Evolutionary conservation across 2,113 vertebrate species (phyloP).

Genomic region (Cryptomyrus ogoouensis): DNA sequence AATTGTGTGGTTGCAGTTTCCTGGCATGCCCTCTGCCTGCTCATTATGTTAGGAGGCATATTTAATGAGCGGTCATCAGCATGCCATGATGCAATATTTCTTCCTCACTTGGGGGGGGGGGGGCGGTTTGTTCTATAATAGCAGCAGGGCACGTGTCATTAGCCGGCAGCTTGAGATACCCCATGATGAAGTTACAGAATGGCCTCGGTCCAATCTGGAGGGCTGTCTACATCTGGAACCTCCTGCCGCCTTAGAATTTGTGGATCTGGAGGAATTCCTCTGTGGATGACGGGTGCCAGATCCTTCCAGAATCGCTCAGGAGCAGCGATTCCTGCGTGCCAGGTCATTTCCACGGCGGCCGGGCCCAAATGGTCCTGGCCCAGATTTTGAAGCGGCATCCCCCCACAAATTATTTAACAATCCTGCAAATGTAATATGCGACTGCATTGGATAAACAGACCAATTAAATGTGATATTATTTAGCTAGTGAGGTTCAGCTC

Average conservation of each 20-base stretch:
- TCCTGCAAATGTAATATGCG: neutral
- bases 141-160: neutral
- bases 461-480: neutral
- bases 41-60: neutral
- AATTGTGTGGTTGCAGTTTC: neutral
- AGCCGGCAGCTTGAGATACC: neutral
- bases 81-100: neutral
- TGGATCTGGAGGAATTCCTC: neutral
- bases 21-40: neutral
- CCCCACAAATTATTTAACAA: neutral
- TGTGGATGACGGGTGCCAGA: neutral
- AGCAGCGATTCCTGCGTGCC: neutral
- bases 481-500: neutral
- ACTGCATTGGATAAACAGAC: neutral
- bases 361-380: neutral
- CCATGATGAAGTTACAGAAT: neutral
- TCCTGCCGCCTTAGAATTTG: neutral
- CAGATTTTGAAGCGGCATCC: neutral
- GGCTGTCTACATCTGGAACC: neutral
- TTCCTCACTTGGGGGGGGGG: neutral
- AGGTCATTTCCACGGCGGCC: neutral
- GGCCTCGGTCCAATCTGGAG: neutral
- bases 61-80: neutral
- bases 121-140: neutral
- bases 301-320: neutral